phyloP scores from a whole-genome alignment of 2,888 invertebrate species.

The Dione vanillae region DNA sequence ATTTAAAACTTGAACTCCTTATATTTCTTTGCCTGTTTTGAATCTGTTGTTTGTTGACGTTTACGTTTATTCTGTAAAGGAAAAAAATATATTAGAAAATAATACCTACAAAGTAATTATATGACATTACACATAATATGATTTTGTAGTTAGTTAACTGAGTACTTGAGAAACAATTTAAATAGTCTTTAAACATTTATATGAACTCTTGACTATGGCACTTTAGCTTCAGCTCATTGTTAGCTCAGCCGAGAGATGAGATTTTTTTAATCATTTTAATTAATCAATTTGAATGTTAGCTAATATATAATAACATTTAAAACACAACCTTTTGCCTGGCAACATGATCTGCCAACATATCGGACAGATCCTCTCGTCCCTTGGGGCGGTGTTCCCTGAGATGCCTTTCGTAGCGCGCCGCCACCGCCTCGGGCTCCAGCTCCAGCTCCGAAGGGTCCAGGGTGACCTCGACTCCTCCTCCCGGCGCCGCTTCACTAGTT shows the following conservation, averaged over 20 bases:
- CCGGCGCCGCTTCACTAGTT: slow-evolving; percentile 57
- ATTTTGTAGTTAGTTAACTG: too few relatives aligned
- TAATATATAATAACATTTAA: too few relatives aligned
- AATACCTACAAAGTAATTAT: too few relatives aligned
- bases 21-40: slow-evolving; percentile 97
- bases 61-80: slow-evolving; percentile 95
- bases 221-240: too few relatives aligned
- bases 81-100: too few relatives aligned
- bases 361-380: slow-evolving; percentile 96
- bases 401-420: slow-evolving; percentile 97
- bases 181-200: too few relatives aligned
- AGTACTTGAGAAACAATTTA: too few relatives aligned
- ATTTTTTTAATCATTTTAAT: too few relatives aligned
- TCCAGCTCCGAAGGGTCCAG: slow-evolving; percentile 99
- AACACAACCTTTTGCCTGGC: slow-evolving; percentile 94
- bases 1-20: slow-evolving; percentile 98
- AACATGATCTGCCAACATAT: slow-evolving; percentile 99
- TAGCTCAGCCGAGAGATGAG: too few relatives aligned
- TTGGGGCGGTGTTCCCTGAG: slow-evolving; percentile 96
- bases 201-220: too few relatives aligned
- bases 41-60: slow-evolving; percentile 94
- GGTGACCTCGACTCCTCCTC: slow-evolving; percentile 95
- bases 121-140: too few relatives aligned
- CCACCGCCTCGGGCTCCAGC: slow-evolving; percentile 97
- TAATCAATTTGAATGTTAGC: not conserved